Percentiles rank a stretch among this genome's conserved stretches.
Evolutionary conservation across 1,140 invertebrate genomes (phyloP).

Genomic region (Lucilia cuprina): DNA sequence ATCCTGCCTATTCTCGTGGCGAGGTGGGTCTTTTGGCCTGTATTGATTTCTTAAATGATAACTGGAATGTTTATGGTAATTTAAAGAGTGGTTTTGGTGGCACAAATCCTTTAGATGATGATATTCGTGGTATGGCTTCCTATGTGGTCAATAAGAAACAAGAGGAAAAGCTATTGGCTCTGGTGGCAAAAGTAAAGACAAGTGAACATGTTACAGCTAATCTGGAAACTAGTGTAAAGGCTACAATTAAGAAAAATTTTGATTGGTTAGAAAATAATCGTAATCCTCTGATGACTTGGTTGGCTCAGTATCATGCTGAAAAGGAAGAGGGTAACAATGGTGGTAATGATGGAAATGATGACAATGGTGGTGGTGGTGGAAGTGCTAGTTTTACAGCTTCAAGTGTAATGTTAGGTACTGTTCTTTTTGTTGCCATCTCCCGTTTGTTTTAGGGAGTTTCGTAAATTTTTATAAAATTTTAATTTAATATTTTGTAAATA

Average conservation of each 20-base stretch:
- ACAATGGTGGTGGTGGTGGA: background rate
- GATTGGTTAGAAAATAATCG: slow-evolving; percentile 51
- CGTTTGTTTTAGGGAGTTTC: slow-evolving; percentile 46
- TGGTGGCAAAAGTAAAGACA: slow-evolving; percentile 44
- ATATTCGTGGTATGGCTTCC: slow-evolving; percentile 47
- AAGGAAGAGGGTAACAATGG: background rate
- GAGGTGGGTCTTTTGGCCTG: slow-evolving; percentile 46
- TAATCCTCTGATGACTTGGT: slow-evolving; percentile 49
- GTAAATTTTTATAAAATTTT: too few relatives aligned
- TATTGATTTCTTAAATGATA: slow-evolving; percentile 48
- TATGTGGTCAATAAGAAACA: slow-evolving; percentile 50
- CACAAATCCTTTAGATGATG: slow-evolving; percentile 48
- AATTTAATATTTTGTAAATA: too few relatives aligned
- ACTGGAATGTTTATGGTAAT: slow-evolving; percentile 48
- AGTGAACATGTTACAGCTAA: slow-evolving; percentile 42
- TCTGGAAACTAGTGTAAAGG: slow-evolving; percentile 45
- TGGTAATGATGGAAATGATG: background rate
- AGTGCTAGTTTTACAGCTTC: slow-evolving; percentile 47
- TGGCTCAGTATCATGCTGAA: background rate
- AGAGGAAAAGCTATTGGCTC: slow-evolving; percentile 43
- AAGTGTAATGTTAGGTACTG: slow-evolving; percentile 42
- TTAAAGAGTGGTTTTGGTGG: slow-evolving; percentile 53
- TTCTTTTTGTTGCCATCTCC: slow-evolving; percentile 42
- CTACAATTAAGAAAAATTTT: slow-evolving; percentile 45
- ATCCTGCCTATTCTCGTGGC: slow-evolving; percentile 49